These are phyloP conservation scores for Delphinus delphis DNA, from an alignment of 2,113 vertebrate genomes.

Conservation along the genomic window DNA sequence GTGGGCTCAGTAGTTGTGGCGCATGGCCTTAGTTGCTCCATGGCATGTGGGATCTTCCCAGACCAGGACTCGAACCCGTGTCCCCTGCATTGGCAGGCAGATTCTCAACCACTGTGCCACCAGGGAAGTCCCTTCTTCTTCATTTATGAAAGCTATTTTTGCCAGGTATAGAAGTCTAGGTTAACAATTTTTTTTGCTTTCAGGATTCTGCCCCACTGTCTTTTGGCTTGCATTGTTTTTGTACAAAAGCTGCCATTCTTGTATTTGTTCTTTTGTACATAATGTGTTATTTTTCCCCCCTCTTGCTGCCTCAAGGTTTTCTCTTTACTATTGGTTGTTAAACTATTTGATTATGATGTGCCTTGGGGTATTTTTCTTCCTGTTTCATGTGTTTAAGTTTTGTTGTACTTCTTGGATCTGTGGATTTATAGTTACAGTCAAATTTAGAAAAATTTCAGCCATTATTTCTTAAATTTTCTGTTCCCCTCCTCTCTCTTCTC, in stretches of 20 bases:
- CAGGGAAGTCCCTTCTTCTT: not conserved
- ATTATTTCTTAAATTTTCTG: not conserved
- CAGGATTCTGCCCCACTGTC: not conserved
- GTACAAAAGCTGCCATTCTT: not conserved
- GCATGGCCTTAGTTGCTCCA: no score
- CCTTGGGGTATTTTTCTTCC: not conserved
- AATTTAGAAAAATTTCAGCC: conserved; percentile 5
- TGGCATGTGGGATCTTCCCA: no score
- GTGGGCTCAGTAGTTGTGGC: no score
- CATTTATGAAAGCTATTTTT: conserved; percentile 41
- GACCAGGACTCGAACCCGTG: no score
- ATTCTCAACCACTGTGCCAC: no score
- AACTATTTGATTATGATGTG: not conserved
- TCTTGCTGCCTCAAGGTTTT: not conserved
- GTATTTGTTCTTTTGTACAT: not conserved
- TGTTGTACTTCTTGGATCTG: not conserved
- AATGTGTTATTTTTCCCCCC: not conserved
- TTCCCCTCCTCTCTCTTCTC: not conserved
- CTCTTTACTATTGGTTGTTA: not conserved
- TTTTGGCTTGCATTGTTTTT: not conserved
- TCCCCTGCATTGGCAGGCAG: no score
- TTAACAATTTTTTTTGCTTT: not conserved
- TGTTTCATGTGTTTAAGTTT: not conserved
- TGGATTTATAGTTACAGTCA: not conserved
- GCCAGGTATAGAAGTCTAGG: conserved; percentile 10